Evolutionary conservation across 2,113 vertebrate genomes (phyloP).

Genomic region (Coptodon bakossiorum): DNA sequence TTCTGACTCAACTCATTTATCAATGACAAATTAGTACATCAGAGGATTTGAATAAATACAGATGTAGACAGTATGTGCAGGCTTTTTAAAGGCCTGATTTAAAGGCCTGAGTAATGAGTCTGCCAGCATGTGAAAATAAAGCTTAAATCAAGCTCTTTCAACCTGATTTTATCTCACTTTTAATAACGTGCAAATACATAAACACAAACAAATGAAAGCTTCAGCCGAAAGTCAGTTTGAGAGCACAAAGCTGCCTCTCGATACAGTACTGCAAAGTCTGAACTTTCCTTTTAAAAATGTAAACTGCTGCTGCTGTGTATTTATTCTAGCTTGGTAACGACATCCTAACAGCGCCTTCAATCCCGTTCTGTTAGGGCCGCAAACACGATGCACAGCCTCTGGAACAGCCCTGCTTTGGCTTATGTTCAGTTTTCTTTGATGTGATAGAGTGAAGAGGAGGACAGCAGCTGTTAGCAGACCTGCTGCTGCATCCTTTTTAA

Average conservation of each 20-base stretch:
- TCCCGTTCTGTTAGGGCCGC: neutral
- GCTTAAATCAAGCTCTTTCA: neutral
- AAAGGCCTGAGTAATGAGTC: neutral
- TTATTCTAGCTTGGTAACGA: neutral
- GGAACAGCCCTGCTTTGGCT: accelerated
- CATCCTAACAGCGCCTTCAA: neutral
- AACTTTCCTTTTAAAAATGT: neutral
- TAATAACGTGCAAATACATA: neutral
- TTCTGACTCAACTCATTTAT: neutral
- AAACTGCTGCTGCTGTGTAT: neutral
- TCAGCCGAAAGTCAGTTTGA: accelerated
- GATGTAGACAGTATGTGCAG: neutral
- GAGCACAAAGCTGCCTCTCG: neutral
- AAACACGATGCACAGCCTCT: neutral
- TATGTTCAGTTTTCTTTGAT: accelerated
- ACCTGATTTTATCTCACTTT: neutral
- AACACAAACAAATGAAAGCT: neutral
- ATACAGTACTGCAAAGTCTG: neutral
- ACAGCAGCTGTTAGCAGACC: neutral
- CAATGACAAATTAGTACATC: accelerated
- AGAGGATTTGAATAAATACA: neutral
- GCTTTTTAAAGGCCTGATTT: neutral
- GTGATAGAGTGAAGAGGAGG: neutral
- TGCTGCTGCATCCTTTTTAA: neutral
- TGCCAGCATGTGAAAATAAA: accelerated